Evolutionary conservation across 2,113 vertebrate species (phyloP).

Genomic region (Notiomystis cincta): DNA sequence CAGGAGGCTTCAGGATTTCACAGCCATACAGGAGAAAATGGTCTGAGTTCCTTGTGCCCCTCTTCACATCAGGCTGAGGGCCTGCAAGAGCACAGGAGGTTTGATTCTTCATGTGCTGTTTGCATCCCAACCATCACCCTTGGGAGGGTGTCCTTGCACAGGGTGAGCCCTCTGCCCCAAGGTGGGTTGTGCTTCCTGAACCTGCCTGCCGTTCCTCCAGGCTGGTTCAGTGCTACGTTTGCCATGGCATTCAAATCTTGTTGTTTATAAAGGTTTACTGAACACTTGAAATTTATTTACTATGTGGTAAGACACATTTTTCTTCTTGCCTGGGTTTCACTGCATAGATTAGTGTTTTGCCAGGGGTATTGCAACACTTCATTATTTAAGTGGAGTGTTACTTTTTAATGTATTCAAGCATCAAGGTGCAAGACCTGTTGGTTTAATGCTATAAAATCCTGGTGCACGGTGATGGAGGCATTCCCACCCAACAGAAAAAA

Average conservation of each 20-base stretch:
- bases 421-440: background rate
- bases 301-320: slow-evolving; percentile 22
- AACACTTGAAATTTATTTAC: slow-evolving; percentile 44
- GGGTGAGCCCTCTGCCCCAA: background rate
- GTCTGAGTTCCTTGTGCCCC: background rate
- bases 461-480: background rate
- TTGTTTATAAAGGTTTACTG: slow-evolving; percentile 51
- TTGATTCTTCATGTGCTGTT: background rate
- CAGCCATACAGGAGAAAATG: background rate
- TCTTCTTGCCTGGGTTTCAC: slow-evolving; percentile 4
- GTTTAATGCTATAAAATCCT: background rate
- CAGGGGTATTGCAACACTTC: background rate
- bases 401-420: background rate
- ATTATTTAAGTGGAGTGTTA: slow-evolving; percentile 14
- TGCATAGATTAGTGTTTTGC: slow-evolving; percentile 50
- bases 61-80: background rate
- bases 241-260: background rate
- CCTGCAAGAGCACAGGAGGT: background rate
- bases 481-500: background rate
- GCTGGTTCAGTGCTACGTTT: background rate
- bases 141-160: background rate
- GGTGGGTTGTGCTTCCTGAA: background rate
- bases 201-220: background rate
- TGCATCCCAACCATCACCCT: background rate
- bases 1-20: background rate